Evolutionary conservation across 2,888 invertebrate species (phyloP), one percentile per base, ranked within the genome.

Genomic region (Chalcosyrphus nemorum): DNA sequence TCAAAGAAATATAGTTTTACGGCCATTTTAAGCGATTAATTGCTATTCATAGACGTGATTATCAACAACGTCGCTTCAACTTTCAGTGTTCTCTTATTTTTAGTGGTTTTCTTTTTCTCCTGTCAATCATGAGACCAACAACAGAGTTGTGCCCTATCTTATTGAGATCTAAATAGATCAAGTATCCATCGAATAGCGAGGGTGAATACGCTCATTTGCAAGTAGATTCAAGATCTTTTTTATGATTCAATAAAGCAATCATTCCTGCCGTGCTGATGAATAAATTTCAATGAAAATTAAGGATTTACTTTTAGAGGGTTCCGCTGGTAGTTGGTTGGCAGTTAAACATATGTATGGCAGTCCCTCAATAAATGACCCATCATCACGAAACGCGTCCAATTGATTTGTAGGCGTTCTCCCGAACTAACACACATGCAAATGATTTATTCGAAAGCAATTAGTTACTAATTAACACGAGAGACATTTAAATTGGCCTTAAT

Each of bases 241-340:
- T 75, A 81, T 56, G 68, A 74, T 65, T 57, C 70, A 75, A 81
- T 81, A 65, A 75, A 81, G 74, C 43, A 80, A 61, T 72, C n/a
- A 24, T 24, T 52, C 32, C 52, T 52, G 50, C n/a, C 43, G 15
- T 81, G 81, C 43, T 41, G 70, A 65, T 35, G 81, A 81, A 81
- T 81, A 75, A 70, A 75, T 81, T 74, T 61, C n/a, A n/a, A n/a
- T 61, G 27, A 21, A 9, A 41, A 43, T n/a, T 4, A 21, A 21
- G 57, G 4, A 4, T 24, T 24, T 24, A 24, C 2, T 24, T 38
- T 27, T 13, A 17, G 29, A 52, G 29, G n/a, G n/a, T n/a, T n/a
- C n/a, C n/a, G n/a, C n/a, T n/a, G n/a, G n/a, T n/a, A n/a, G n/a
- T n/a, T n/a, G n/a, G n/a, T n/a, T n/a, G n/a, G n/a, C n/a, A n/a